phyloP scores from a whole-genome alignment of 2,888 invertebrate genomes.

The Girardia tigrina region DNA sequence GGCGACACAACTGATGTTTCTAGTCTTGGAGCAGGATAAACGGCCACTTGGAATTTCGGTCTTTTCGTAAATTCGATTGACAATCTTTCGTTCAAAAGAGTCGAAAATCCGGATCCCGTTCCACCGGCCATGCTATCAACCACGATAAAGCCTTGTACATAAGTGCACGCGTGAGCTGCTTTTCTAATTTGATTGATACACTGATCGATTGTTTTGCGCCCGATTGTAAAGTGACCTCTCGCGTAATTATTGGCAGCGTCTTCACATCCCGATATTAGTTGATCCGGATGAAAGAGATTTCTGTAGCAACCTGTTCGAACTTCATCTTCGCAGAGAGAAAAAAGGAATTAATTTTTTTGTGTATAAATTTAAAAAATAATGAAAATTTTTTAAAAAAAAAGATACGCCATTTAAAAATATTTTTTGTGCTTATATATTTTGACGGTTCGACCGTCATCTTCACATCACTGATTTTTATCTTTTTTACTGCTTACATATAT shows the following conservation, averaged over 20 bases:
- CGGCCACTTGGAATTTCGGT: slow-evolving; percentile 47
- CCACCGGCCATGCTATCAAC: slow-evolving; percentile 52
- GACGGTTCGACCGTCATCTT: no score
- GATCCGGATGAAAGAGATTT: slow-evolving; percentile 43
- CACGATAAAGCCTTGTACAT: slow-evolving; percentile 61
- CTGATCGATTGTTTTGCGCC: slow-evolving; percentile 42
- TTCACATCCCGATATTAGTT: slow-evolving; percentile 43
- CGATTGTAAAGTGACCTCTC: slow-evolving; percentile 43
- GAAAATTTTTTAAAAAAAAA: no score
- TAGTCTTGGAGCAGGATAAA: slow-evolving; percentile 44
- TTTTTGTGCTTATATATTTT: no score
- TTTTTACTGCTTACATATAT: no score
- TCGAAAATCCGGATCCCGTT: slow-evolving; percentile 42
- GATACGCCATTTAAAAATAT: no score
- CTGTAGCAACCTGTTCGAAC: slow-evolving; percentile 42
- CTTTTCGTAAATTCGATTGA: slow-evolving; percentile 55
- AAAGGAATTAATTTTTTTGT: no score
- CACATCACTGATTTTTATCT: no score
- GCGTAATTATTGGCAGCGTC: slow-evolving; percentile 45
- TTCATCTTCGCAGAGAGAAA: no score
- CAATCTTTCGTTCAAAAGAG: slow-evolving; percentile 57
- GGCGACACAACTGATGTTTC: slow-evolving; percentile 40
- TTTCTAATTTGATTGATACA: slow-evolving; percentile 49
- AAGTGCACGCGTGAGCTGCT: slow-evolving; percentile 42
- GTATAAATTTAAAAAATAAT: no score